A percentile compares a stretch with the other conserved stretches of the same genome.
These are phyloP conservation scores for Zophobas morio DNA, from an alignment of 1,140 invertebrate genomes.

Conservation along the genomic window DNA sequence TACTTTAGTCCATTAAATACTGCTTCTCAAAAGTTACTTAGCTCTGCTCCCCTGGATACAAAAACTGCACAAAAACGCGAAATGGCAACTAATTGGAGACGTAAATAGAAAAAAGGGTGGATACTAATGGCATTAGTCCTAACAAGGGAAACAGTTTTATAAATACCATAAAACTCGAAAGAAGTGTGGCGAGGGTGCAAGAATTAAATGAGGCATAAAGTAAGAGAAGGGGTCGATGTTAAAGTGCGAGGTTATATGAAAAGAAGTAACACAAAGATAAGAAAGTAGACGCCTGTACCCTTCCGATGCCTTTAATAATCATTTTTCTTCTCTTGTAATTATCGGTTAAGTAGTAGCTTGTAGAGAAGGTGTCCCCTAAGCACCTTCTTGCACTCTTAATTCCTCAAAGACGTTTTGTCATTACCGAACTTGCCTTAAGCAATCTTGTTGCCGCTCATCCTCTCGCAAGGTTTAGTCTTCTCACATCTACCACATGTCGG, in stretches of 20 bases:
- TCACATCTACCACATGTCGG: constrained; percentile 23
- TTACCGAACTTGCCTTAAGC: neutral
- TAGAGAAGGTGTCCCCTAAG: neutral
- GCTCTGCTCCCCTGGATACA: too few relatives aligned
- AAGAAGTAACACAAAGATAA: neutral
- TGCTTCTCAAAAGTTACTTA: too few relatives aligned
- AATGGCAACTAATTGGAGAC: too few relatives aligned
- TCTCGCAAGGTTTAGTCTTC: neutral
- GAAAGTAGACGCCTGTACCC: neutral
- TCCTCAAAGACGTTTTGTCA: constrained; percentile 13
- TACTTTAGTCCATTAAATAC: too few relatives aligned
- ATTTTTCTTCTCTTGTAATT: too few relatives aligned
- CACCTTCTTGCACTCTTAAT: neutral
- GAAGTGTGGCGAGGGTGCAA: constrained; percentile 1
- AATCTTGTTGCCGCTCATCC: neutral
- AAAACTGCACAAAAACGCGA: too few relatives aligned
- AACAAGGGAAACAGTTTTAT: neutral
- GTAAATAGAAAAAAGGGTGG: neutral
- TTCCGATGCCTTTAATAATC: neutral
- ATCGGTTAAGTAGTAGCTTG: too few relatives aligned
- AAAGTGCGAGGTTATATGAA: neutral
- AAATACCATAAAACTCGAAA: neutral
- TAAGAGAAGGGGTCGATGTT: neutral
- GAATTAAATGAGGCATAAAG: neutral
- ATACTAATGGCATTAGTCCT: neutral